A percentile compares a stretch with the other conserved stretches of the same genome.
phyloP scores from a whole-genome alignment of 2,113 vertebrate species.

The Bagarius yarrelli region DNA sequence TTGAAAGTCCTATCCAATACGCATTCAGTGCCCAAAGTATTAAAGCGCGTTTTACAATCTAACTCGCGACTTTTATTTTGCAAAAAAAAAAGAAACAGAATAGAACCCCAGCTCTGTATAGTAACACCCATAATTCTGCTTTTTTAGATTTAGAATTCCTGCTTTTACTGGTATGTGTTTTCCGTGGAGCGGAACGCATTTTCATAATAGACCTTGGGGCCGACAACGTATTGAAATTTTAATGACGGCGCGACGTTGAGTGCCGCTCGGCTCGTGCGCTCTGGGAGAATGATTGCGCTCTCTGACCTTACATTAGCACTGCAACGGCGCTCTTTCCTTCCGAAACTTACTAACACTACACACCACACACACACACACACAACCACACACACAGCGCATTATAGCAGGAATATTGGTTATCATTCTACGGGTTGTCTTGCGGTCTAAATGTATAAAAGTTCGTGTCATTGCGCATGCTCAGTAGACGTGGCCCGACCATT shows the following conservation, averaged over 20 bases:
- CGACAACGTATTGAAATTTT: conserved; percentile 89
- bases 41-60: conserved; percentile 7
- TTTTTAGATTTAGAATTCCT: conserved; percentile 62
- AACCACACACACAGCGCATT: no score
- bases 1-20: conserved; percentile 36
- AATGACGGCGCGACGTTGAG: conserved; percentile 92
- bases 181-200: conserved; percentile 86
- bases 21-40: conserved; percentile 43
- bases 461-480: background rate
- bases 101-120: background rate
- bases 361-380: no score
- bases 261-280: conserved; percentile 68
- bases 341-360: conserved; percentile 43
- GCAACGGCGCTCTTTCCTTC: background rate
- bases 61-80: conserved; percentile 47
- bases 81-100: conserved; percentile 30
- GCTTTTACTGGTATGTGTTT: conserved; percentile 72
- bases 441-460: background rate
- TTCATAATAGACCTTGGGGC: conserved; percentile 97
- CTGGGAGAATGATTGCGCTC: conserved; percentile 12
- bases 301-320: conserved; percentile 30
- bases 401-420: no score
- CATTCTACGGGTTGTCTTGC: background rate
- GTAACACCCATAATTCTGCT: conserved; percentile 60
- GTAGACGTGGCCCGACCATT: background rate